phyloP scores from a whole-genome alignment of 1,140 invertebrate genomes.

The Calosoma granatense region DNA sequence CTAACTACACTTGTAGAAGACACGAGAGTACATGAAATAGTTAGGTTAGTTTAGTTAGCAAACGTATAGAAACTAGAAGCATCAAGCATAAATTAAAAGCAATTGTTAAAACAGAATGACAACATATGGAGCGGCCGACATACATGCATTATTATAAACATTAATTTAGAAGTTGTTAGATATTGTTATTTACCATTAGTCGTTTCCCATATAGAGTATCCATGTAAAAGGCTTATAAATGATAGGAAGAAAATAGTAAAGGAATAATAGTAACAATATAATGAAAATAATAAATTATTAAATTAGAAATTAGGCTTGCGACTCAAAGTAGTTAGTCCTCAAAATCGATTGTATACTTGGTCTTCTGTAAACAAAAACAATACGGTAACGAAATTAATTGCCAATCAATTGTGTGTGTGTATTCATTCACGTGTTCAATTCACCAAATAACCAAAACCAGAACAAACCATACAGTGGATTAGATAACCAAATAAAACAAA shows the following conservation, averaged over 20 bases:
- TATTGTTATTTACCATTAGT: not conserved
- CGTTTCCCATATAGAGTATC: not conserved
- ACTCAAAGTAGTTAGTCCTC: slow-evolving; percentile 2
- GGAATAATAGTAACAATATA: too few species aligned
- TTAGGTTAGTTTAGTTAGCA: too few species aligned
- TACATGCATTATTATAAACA: too few species aligned
- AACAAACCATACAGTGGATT: slow-evolving; percentile 2
- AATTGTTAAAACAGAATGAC: too few species aligned
- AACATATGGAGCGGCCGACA: too few species aligned
- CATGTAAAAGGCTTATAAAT: not conserved
- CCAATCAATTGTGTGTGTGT: not conserved
- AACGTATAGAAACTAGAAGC: too few species aligned
- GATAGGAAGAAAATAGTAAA: too few species aligned
- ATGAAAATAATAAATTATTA: not conserved
- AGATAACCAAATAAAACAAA: not conserved
- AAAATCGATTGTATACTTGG: not conserved
- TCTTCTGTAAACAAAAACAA: slow-evolving; percentile 6
- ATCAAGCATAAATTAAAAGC: too few species aligned
- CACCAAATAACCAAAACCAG: not conserved
- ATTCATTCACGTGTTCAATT: slow-evolving; percentile 1
- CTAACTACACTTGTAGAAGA: too few species aligned
- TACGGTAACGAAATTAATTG: slow-evolving; percentile 7
- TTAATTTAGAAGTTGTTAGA: not conserved
- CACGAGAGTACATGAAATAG: too few species aligned
- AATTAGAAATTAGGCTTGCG: slow-evolving; percentile 4